Conservation (phyloP, 2,888 invertebrate genomes). For the Callimorpha dominula region DNA sequence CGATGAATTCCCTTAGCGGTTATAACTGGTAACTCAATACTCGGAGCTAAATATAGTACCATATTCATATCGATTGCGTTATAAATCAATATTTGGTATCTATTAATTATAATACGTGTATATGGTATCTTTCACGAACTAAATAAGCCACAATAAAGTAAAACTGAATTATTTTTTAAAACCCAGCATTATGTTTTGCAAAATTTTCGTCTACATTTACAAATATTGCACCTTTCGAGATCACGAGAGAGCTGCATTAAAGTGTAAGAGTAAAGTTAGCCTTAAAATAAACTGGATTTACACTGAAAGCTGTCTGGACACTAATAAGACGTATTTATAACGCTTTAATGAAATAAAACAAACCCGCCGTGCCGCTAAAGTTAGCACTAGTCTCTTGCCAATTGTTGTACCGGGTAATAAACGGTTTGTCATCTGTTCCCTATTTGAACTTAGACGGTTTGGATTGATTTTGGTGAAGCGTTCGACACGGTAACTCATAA, state of each 20-base stretch:
- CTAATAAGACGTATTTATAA: conserved; percentile 53
- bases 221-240: conserved; percentile 10
- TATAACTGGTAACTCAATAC: conserved; percentile 56
- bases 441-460: neutral
- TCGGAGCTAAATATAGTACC: conserved; percentile 55
- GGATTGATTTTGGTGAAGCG: conserved; percentile 15
- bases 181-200: neutral
- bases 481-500: conserved; percentile 5
- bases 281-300: conserved; percentile 53
- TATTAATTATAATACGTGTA: conserved; percentile 1
- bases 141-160: neutral
- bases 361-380: conserved; percentile 36
- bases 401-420: conserved; percentile 40
- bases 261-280: conserved; percentile 30
- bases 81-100: conserved; percentile 44
- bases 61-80: conserved; percentile 52
- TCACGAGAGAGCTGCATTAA: conserved; percentile 19
- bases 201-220: conserved; percentile 8
- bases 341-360: conserved; percentile 50
- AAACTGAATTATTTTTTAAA: neutral
- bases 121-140: neutral
- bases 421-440: conserved; percentile 33
- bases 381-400: conserved; percentile 51
- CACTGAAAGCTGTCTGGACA: conserved; percentile 47
- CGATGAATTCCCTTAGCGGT: conserved; percentile 55